Percentiles rank a stretch among this genome's conserved stretches.
phyloP scores from a whole-genome alignment of 2,888 invertebrate genomes.

The Drosophila picticornis region DNA sequence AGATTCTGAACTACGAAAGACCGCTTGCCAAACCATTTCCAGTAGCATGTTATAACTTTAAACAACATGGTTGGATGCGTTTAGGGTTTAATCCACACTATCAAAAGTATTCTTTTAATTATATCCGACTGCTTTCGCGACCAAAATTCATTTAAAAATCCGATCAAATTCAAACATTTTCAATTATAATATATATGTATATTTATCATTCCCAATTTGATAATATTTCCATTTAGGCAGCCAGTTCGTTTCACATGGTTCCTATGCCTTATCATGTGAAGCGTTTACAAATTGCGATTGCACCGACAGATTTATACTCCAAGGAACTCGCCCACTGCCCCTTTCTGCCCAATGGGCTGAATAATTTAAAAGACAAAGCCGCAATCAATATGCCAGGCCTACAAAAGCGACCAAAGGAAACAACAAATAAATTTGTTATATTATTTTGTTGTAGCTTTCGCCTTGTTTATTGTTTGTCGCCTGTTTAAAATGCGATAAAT shows the following conservation, averaged over 20 bases:
- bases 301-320: constrained; percentile 36
- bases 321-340: constrained; percentile 1
- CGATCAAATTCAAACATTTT: background rate
- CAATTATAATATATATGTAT: background rate
- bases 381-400: constrained; percentile 67
- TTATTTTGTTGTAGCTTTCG: constrained; percentile 56
- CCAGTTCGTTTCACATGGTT: background rate
- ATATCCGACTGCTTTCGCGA: background rate
- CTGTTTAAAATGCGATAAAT: constrained; percentile 81
- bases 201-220: background rate
- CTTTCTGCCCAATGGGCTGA: background rate
- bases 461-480: constrained; percentile 64
- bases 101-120: background rate
- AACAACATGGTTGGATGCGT: background rate
- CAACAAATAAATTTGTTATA: constrained; percentile 71
- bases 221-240: background rate
- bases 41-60: background rate
- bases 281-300: constrained; percentile 46
- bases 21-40: background rate
- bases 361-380: constrained; percentile 57
- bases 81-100: background rate
- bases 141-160: background rate
- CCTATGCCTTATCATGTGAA: constrained; percentile 37
- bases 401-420: constrained; percentile 39
- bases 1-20: background rate